phyloP scores from a whole-genome alignment of 2,797 vertebrate genomes.

The Busarellus nigricollis region DNA sequence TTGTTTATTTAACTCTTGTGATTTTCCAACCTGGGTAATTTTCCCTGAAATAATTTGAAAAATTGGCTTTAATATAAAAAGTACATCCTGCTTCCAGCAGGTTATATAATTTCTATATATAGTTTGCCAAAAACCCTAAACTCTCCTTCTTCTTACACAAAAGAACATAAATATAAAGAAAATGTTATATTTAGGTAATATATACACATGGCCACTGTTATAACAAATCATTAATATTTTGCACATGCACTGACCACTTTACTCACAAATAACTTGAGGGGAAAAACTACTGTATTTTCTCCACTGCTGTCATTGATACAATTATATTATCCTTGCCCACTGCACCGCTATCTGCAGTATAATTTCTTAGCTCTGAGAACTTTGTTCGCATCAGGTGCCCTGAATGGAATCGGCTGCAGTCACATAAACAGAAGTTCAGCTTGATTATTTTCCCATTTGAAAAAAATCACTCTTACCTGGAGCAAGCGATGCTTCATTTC shows the following conservation, averaged over 20 bases:
- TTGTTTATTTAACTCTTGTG: background rate
- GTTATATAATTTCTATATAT: background rate
- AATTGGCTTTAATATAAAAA: background rate
- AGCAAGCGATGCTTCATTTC: background rate
- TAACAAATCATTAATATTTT: background rate
- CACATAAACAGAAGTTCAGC: constrained; percentile 2
- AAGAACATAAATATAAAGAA: background rate
- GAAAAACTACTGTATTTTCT: background rate
- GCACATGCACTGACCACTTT: background rate
- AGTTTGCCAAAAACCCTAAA: background rate
- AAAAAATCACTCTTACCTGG: background rate
- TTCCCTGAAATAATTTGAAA: background rate
- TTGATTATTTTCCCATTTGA: constrained; percentile 8
- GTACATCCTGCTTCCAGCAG: background rate
- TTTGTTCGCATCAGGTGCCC: background rate
- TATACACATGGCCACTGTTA: background rate
- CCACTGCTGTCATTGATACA: background rate
- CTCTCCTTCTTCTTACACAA: background rate
- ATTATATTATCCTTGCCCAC: background rate
- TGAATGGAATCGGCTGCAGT: background rate
- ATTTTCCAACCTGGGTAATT: background rate
- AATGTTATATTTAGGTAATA: background rate
- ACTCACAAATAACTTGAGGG: background rate
- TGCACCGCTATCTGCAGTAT: background rate
- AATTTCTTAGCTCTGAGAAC: background rate